Conservation (phyloP, 2,797 vertebrate genomes). For the Pterois miles region DNA sequence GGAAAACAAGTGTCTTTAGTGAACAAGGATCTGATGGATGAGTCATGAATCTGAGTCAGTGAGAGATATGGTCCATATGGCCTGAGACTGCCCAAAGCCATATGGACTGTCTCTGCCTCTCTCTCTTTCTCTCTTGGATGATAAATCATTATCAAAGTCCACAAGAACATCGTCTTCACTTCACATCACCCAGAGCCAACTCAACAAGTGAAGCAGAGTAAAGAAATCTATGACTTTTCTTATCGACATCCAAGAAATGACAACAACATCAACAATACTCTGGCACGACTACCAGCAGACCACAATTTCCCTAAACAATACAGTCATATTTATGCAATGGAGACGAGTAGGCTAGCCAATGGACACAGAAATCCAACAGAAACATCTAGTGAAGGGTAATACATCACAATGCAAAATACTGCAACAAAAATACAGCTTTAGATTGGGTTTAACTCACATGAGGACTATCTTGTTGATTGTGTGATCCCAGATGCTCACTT, state of each 20-base stretch:
- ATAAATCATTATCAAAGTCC: slow-evolving; percentile 53
- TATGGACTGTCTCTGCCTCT: slow-evolving; percentile 30
- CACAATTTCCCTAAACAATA: slow-evolving; percentile 26
- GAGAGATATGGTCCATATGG: slow-evolving; percentile 53
- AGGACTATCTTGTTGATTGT: not conserved
- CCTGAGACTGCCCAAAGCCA: slow-evolving; percentile 38
- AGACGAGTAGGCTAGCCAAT: slow-evolving; percentile 18
- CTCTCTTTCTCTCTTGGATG: slow-evolving; percentile 5
- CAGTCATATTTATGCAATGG: not conserved
- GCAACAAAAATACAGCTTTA: not conserved
- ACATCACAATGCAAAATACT: slow-evolving; percentile 17
- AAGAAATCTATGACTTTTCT: slow-evolving; percentile 29
- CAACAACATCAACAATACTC: slow-evolving; percentile 31
- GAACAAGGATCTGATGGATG: slow-evolving; percentile 60
- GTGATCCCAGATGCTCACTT: slow-evolving; percentile 14
- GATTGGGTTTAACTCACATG: not conserved
- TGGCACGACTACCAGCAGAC: not conserved
- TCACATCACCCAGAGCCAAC: slow-evolving; percentile 36
- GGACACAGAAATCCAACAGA: slow-evolving; percentile 18
- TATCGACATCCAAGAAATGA: slow-evolving; percentile 41
- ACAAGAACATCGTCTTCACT: slow-evolving; percentile 29
- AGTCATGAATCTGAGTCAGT: slow-evolving; percentile 72
- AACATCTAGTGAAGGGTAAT: slow-evolving; percentile 24
- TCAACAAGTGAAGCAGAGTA: slow-evolving; percentile 34
- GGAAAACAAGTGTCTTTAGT: slow-evolving; percentile 36